Base-by-base conservation (phyloP, 2,113 vertebrate species). In the Lates calcarifer region DNA sequence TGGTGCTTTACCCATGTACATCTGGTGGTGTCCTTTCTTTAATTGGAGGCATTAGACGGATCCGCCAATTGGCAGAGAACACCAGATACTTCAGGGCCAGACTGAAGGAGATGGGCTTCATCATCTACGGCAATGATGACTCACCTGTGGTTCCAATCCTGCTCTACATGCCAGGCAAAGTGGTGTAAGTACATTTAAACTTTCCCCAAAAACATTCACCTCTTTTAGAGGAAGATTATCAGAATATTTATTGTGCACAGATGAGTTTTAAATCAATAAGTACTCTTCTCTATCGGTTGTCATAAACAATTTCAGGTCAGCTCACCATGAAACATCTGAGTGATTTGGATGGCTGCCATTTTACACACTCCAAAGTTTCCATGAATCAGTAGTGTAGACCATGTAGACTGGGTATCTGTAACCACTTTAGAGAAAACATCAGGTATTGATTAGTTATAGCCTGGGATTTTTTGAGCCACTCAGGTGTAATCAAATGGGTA, bases 141-240 rank as follows among this genome's bases (percentile, higher is more conserved):
- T 97, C 98, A 61, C 97, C 98, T 6, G 95, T 99, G 77, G 90
- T 99, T 15, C 98, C 98, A 0, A 85, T 99, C 77, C 95, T 99
- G 78, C 95, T 99, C 84, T 98, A 96, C 86, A 96, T 98, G 95
- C 97, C 97, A 55, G 96, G 96, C 28, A 99, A 99, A 96, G 95
- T 99, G 82, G 96, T 96, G 97, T 99, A 95, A 95, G 97, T 96
- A 49, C 64, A 33, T 74, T 53, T 24, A 10, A 68, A 39, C 64
- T 37, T 47, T 64, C 60, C 65, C 33, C 56, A 20, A 56, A 55
- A 41, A 26, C 55, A 58, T 1, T 20, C 24, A 35, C 31, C 49
- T 41, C 29, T 63, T 66, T 47, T 12, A 28, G 49, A 29, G 17
- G 43, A 12, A 24, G 5, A 57, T 20, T 43, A 70, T 72, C 57